Base-by-base conservation (phyloP, 2,888 invertebrate genomes). In the Aspidiotus destructor region DNA sequence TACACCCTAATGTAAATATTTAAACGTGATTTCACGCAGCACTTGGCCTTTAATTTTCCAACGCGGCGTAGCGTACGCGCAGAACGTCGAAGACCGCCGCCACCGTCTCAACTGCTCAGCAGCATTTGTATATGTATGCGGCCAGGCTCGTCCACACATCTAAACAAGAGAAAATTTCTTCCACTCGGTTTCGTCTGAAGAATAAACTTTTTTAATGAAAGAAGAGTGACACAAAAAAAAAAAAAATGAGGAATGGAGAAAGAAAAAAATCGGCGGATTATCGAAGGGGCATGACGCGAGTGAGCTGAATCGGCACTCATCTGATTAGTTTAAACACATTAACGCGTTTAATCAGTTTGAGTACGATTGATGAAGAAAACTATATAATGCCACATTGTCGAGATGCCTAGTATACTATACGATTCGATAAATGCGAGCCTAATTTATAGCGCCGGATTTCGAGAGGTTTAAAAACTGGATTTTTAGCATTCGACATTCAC, bases 121-220 rank as follows among this genome's bases (percentile, higher is more conserved):
- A 48, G 11, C 16, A 58, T 40, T 8, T 28, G 8, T 16, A 40
- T 58, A 28, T 13, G 58, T 58, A 28, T 13, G 58, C 28, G 16
- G 28, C 58, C 3, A 28, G 55, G 28, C 40, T 28, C 17, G 40
- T 17, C 28, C 16, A 28, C n/a, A 54, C 13, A 58, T 40, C 28
- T 40, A 48, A 67, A 58, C 67, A 67, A 67, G 58, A 67, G 44
- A 67, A 67, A 28, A 67, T 67, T 58, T 58, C 60, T 67, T 67
- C 67, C 67, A 67, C 48, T 67, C 70, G 71, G 70, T 68, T 69
- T 69, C 70, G 63, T 68, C 55, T 57, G 71, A 71, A 71, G 71
- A 71, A 71, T 71, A 69, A 57, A 60, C 67, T 67, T 67, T 57
- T 57, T 57, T 64, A 64, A 64, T 57, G 64, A 64, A 64, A 57